Percentiles rank a stretch among this genome's conserved stretches.
Evolutionary conservation across 2,797 vertebrate genomes (phyloP).

Genomic region (Enteromius mattozi): DNA sequence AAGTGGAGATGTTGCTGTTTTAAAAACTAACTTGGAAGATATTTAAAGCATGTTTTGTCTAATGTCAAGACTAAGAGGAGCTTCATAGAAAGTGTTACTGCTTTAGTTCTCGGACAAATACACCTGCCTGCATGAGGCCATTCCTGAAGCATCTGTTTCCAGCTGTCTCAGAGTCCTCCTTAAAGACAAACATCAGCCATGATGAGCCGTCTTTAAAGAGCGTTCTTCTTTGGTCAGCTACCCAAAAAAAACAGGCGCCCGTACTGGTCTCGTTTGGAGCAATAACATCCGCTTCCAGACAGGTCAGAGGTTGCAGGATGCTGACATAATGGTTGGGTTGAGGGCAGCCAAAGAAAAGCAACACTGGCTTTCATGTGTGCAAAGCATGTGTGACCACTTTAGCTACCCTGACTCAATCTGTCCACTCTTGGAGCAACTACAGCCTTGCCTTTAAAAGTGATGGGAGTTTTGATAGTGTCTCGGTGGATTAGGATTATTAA

Average conservation of each 20-base stretch:
- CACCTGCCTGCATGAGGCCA: constrained; percentile 5
- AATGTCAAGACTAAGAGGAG: too few species aligned
- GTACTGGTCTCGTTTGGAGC: constrained; percentile 68
- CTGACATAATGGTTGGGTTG: constrained; percentile 61
- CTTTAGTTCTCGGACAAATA: too few species aligned
- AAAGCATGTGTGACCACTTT: constrained; percentile 33
- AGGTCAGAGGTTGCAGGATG: constrained; percentile 66
- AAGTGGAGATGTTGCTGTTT: not conserved
- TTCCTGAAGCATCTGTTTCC: constrained; percentile 24
- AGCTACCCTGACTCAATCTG: not conserved
- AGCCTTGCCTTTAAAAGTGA: not conserved
- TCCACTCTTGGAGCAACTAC: not conserved
- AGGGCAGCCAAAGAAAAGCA: constrained; percentile 46
- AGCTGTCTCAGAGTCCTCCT: constrained; percentile 25
- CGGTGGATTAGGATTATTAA: too few species aligned
- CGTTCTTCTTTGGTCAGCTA: not conserved
- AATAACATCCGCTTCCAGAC: constrained; percentile 70
- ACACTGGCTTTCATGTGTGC: constrained; percentile 50
- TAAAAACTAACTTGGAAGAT: not conserved
- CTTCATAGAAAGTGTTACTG: too few species aligned
- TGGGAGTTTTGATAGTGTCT: not conserved
- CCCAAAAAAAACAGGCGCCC: constrained; percentile 50
- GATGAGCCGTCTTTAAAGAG: constrained; percentile 24
- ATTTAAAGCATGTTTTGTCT: too few species aligned
- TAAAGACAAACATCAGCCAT: constrained; percentile 46